Conservation (phyloP, 2,797 vertebrate species). For the Lacerta agilis region DNA sequence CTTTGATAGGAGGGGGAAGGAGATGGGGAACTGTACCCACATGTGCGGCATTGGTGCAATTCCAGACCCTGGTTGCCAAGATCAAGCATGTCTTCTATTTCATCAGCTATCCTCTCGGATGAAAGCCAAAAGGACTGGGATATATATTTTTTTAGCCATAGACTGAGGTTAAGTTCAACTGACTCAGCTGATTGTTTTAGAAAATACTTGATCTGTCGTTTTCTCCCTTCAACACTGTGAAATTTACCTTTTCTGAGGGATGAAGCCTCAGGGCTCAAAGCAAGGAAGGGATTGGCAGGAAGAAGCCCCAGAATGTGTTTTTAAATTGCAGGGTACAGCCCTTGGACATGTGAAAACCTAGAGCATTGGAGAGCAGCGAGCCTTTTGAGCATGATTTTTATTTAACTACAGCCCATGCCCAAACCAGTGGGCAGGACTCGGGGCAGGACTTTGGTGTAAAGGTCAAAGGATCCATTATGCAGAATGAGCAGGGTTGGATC, state of each 20-base stretch:
- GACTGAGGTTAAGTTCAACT: neutral
- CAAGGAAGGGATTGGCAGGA: neutral
- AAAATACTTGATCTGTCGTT: neutral
- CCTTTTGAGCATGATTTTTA: neutral
- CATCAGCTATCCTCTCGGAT: neutral
- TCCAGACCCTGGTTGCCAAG: slow-evolving; percentile 7
- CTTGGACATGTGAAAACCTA: neutral
- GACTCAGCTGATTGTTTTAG: neutral
- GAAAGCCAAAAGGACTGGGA: neutral
- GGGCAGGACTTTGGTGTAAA: no score
- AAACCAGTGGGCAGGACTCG: no score
- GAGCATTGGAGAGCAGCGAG: neutral
- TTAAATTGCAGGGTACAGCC: neutral
- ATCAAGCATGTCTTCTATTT: neutral
- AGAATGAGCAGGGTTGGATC: neutral
- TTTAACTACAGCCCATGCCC: neutral
- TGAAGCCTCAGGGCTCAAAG: neutral
- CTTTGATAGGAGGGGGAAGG: slow-evolving; percentile 5
- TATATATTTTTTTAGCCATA: neutral
- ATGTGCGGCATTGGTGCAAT: neutral
- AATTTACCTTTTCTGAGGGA: neutral
- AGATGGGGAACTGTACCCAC: neutral
- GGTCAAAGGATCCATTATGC: no score
- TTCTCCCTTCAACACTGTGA: neutral
- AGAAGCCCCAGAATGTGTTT: neutral